A percentile compares a stretch with the other conserved stretches of the same genome.
Conservation (phyloP, 2,113 vertebrate genomes). For the Semnornis frantzii region DNA sequence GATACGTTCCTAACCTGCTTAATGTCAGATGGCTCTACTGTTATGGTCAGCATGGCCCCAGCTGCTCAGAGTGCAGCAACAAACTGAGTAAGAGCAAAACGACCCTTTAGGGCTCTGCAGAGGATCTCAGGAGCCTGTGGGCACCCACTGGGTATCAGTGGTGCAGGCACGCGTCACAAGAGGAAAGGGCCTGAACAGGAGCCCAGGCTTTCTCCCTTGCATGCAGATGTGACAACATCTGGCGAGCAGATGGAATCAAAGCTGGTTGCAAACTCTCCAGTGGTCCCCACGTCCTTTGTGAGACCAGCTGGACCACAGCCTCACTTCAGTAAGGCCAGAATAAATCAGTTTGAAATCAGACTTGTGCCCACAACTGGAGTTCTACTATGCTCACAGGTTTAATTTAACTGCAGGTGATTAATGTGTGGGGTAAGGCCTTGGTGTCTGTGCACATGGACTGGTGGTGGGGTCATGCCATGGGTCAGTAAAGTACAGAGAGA, state of each 20-base stretch:
- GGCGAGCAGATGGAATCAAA: background rate
- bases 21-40: background rate
- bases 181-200: background rate
- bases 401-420: background rate
- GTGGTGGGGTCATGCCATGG: background rate
- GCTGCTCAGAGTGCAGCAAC: background rate
- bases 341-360: background rate
- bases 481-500: background rate
- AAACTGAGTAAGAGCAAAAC: background rate
- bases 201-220: background rate
- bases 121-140: rapidly evolving
- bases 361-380: background rate
- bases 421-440: background rate
- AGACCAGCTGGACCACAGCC: background rate
- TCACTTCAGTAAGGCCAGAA: background rate
- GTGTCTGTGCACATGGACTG: background rate
- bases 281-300: background rate
- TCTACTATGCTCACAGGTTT: background rate
- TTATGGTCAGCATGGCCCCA: background rate
- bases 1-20: background rate
- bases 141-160: background rate
- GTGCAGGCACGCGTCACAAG: rapidly evolving
- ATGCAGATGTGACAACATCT: background rate
- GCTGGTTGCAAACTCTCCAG: background rate
- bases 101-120: background rate